phyloP scores from a whole-genome alignment of 2,888 invertebrate genomes.

The Epirrhoe alternata region DNA sequence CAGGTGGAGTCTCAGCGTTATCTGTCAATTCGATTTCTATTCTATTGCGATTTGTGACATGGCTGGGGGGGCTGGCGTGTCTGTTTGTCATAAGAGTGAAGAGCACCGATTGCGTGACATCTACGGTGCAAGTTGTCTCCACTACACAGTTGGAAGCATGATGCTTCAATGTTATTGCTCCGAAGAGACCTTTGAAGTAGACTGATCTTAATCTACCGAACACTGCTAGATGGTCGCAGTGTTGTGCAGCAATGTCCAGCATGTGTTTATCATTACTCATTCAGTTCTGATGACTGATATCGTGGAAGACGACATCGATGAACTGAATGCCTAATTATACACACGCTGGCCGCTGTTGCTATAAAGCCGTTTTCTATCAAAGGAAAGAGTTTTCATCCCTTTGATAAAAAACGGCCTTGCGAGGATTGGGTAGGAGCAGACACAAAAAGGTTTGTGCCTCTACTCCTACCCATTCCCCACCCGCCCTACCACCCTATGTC shows the following conservation, averaged over 20 bases:
- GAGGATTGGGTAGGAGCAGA: neutral
- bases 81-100: neutral
- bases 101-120: neutral
- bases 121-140: neutral
- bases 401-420: constrained; percentile 1
- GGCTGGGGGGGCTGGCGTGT: no score
- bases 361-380: neutral
- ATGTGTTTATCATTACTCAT: neutral
- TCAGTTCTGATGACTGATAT: neutral
- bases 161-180: neutral
- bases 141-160: neutral
- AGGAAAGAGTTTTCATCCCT: neutral
- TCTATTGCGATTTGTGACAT: no score
- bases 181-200: neutral
- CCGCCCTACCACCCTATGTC: neutral
- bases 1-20: no score
- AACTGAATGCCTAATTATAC: neutral
- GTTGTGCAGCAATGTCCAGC: neutral
- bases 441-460: neutral
- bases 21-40: no score
- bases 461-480: neutral
- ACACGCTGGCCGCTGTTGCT: constrained; percentile 1
- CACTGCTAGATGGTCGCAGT: constrained; percentile 2
- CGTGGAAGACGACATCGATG: neutral
- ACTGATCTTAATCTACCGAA: neutral